Percentiles rank a stretch among this genome's conserved stretches.
Conservation (phyloP, 1,140 invertebrate species). For the Drosophila sp. region DNA sequence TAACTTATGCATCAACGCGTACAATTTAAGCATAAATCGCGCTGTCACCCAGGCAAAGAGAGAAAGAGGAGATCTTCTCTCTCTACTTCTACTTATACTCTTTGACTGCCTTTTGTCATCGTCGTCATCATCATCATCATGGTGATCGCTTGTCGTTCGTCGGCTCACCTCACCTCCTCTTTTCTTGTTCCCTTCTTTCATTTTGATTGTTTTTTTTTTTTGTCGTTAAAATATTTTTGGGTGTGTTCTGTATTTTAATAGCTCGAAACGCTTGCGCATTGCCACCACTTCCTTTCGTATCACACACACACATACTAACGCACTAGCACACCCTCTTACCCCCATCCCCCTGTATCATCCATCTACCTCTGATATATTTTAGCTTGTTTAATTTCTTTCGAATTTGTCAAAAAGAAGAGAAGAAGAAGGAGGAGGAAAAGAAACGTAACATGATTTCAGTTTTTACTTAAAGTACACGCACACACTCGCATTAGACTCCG, state of each 20-base stretch:
- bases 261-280: conserved; percentile 68
- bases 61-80: neutral
- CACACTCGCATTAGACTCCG: conserved; percentile 47
- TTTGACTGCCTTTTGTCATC: conserved; percentile 63
- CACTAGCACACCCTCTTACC: conserved; percentile 28
- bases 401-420: conserved; percentile 68
- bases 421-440: conserved; percentile 23
- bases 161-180: conserved; percentile 10
- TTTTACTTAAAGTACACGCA: conserved; percentile 61
- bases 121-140: conserved; percentile 23
- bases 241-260: conserved; percentile 81
- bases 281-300: conserved; percentile 74
- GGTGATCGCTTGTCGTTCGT: conserved; percentile 29
- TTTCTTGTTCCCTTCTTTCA: conserved; percentile 19
- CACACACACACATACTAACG: conserved; percentile 20
- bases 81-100: neutral
- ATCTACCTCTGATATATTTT: conserved; percentile 26
- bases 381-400: conserved; percentile 75
- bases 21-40: conserved; percentile 78
- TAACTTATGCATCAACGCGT: conserved; percentile 79
- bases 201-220: conserved; percentile 46
- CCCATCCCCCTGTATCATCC: neutral
- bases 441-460: conserved; percentile 80
- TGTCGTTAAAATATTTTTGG: conserved; percentile 80
- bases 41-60: conserved; percentile 53